Evolutionary conservation across 2,888 invertebrate genomes (phyloP).

Genomic region (Epistrophe grossulariae): DNA sequence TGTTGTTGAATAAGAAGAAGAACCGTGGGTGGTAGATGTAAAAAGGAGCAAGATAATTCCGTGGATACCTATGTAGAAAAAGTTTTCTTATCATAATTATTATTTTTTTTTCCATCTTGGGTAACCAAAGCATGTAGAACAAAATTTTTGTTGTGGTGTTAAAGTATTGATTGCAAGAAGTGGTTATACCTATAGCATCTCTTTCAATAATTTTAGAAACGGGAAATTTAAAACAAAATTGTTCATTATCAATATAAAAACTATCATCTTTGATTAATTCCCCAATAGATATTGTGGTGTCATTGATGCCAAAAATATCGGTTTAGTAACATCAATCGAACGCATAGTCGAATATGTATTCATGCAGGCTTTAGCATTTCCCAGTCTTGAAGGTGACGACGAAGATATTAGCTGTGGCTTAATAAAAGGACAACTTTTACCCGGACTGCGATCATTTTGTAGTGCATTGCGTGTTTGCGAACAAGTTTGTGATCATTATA

Average conservation of each 20-base stretch:
- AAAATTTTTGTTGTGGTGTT: neutral
- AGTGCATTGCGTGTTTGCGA: constrained; percentile 95
- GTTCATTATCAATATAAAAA: neutral
- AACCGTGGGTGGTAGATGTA: neutral
- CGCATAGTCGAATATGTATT: constrained; percentile 94
- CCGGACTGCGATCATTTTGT: constrained; percentile 93
- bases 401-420: constrained; percentile 91
- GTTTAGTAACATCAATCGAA: constrained; percentile 94
- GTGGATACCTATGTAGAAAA: neutral
- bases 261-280: neutral
- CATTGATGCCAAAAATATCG: constrained; percentile 90
- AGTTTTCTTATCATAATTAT: neutral
- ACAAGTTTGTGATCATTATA: constrained; percentile 91
- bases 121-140: neutral
- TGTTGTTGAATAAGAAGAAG: neutral
- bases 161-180: neutral
- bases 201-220: too few relatives aligned
- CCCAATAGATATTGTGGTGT: constrained; percentile 89
- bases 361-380: constrained; percentile 94
- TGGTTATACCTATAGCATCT: too few relatives aligned
- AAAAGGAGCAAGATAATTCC: neutral
- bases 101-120: neutral
- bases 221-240: too few relatives aligned
- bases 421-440: constrained; percentile 92
- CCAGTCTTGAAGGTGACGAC: constrained; percentile 91